Conservation (phyloP, 2,113 vertebrate species). For the Sakesphorus luctuosus region DNA sequence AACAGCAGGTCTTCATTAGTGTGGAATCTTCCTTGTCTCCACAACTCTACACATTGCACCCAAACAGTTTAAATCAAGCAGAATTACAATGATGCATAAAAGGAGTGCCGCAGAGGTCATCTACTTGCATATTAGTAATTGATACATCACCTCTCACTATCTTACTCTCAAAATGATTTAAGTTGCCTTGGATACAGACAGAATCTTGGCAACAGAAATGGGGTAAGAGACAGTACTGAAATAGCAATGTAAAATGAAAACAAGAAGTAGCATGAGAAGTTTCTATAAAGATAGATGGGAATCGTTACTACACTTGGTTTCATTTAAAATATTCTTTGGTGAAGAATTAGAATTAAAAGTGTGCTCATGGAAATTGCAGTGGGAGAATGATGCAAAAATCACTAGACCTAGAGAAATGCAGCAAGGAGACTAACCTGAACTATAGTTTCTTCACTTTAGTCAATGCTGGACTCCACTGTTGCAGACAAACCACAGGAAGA, state of each 20-base stretch:
- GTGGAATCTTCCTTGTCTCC: conserved; percentile 32
- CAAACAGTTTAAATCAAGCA: conserved; percentile 18
- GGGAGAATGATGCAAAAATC: neutral
- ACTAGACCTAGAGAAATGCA: neutral
- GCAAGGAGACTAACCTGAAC: neutral
- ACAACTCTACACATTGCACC: conserved; percentile 14
- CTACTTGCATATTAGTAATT: conserved; percentile 35
- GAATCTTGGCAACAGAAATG: conserved; percentile 19
- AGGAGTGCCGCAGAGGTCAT: neutral
- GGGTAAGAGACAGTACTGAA: conserved; percentile 20
- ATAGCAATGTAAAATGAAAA: conserved; percentile 28
- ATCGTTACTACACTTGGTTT: neutral
- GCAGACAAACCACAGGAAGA: neutral
- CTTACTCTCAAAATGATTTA: conserved; percentile 35
- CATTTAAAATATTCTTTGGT: neutral
- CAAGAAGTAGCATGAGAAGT: neutral
- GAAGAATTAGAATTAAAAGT: neutral
- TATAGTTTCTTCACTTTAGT: neutral
- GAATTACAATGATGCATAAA: neutral
- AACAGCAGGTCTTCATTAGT: conserved; percentile 61
- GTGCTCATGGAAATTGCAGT: neutral
- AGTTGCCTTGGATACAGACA: conserved; percentile 52
- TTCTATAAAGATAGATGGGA: neutral
- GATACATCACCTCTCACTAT: neutral
- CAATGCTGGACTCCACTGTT: neutral